Conservation (phyloP, 2,888 invertebrate genomes). For the Trilocha varians region DNA sequence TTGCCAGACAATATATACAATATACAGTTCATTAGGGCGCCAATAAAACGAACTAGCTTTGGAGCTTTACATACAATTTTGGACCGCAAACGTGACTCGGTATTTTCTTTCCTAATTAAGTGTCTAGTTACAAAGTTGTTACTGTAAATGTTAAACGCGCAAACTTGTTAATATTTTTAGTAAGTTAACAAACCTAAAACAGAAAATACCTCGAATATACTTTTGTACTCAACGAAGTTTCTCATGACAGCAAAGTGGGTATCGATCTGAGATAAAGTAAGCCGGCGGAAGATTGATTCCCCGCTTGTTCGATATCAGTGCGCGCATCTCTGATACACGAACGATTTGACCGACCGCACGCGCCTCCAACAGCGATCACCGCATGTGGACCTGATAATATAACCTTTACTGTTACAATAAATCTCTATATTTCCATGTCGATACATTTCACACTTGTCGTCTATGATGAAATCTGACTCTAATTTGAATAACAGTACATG, state of each 20-base stretch:
- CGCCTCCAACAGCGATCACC: constrained; percentile 32
- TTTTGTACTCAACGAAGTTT: constrained; percentile 35
- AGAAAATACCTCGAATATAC: constrained; percentile 27
- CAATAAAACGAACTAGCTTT: constrained; percentile 41
- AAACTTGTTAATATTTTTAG: constrained; percentile 6
- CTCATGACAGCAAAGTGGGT: constrained; percentile 32
- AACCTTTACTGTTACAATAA: constrained; percentile 50
- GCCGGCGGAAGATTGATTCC: constrained; percentile 62
- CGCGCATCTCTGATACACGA: constrained; percentile 49
- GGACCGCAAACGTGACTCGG: constrained; percentile 32
- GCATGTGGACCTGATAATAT: constrained; percentile 44
- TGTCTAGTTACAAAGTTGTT: constrained; percentile 38
- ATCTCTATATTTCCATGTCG: constrained; percentile 41
- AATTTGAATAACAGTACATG: constrained; percentile 46
- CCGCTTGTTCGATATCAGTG: constrained; percentile 47
- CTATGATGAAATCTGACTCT: constrained; percentile 52
- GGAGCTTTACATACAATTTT: constrained; percentile 36
- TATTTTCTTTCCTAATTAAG: constrained; percentile 47
- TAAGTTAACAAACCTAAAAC: constrained; percentile 6
- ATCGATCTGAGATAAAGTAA: constrained; percentile 52
- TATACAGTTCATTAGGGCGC: constrained; percentile 50
- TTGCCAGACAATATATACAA: constrained; percentile 48
- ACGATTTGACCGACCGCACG: constrained; percentile 47
- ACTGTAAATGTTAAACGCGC: constrained; percentile 8
- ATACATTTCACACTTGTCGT: constrained; percentile 39